Base-by-base conservation (phyloP, 2,113 vertebrate genomes). In the Lethenteron camtschaticum region DNA sequence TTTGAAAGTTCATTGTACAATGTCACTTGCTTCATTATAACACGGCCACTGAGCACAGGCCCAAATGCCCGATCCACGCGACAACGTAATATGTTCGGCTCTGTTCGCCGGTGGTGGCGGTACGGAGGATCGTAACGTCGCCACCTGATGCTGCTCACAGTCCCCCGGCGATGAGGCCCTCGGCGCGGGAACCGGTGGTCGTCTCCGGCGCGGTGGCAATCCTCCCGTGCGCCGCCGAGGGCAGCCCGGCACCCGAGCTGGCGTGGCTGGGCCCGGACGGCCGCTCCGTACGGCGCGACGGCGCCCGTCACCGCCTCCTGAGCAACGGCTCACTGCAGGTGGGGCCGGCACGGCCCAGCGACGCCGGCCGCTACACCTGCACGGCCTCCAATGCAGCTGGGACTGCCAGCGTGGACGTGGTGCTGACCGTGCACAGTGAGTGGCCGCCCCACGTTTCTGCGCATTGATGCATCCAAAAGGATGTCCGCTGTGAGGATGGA, bases 281-380 rank as follows among this genome's bases (percentile, higher is more conserved):
- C 2, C 86, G 88, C 3, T 81, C 79, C 20, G 63, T 20, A 10
- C 63, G n/a, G 10, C 63, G n/a, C 9, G 63, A 66, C n/a, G 24
- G n/a, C 8, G 9, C 63, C n/a, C 81, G 81, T 0, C 84, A 78
- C 70, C 82, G 83, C 12, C 71, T 86, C 18, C 86, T 95, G 55
- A 85, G 80, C 75, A 85, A 79, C 0, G 94, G 91, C 0, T 85
- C 85, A 1, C 79, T 99, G 72, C 91, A 95, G 68, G 80, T 97
- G 2, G 81, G 83, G 2, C 87, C 90, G 59, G 79, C 78, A 59
- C 87, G 86, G 77, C 82, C 85, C 0, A 74, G 71, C 0, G 87
- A 99, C 4, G 70, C 82, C 0, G 92, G 90, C 2, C 80, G 70
- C 58, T 97, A 95, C 76, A 90, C 82, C 0, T 99, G 94, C 74